Conservation (phyloP, 2,113 vertebrate species). For the Lagopus leucura region DNA sequence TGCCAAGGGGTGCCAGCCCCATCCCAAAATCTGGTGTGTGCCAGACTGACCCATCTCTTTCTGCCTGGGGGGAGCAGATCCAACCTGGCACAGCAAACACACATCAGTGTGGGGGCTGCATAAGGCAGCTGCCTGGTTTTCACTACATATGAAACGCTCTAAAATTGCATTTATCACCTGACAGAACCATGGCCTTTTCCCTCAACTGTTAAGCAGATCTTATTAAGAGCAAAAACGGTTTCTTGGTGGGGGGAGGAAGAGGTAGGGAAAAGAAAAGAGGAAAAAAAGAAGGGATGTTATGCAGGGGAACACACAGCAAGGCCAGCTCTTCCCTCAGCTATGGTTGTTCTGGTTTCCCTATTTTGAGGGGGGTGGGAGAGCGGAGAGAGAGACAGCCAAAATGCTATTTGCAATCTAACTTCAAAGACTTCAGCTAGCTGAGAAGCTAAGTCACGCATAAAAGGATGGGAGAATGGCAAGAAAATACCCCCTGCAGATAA, state of each 20-base stretch:
- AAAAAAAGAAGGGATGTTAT: conserved; percentile 13
- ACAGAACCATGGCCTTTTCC: conserved; percentile 45
- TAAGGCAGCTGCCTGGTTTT: background rate
- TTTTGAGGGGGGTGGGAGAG: background rate
- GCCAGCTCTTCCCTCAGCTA: conserved; percentile 10
- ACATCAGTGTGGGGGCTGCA: background rate
- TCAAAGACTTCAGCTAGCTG: conserved; percentile 62
- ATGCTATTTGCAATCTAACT: conserved; percentile 61
- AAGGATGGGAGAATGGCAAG: conserved; percentile 65
- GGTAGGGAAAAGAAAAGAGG: conserved; percentile 10
- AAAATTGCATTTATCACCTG: conserved; percentile 64
- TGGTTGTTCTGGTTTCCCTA: conserved; percentile 36
- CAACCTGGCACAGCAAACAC: background rate
- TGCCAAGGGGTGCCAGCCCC: background rate
- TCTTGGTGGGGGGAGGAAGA: background rate
- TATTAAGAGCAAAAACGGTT: background rate
- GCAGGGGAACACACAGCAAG: conserved; percentile 5
- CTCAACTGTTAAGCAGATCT: conserved; percentile 55
- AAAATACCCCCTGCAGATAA: conserved; percentile 68
- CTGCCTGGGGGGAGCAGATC: conserved; percentile 34
- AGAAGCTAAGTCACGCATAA: conserved; percentile 72
- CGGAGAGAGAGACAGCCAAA: background rate
- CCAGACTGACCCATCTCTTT: background rate
- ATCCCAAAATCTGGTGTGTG: rapidly evolving
- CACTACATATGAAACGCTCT: conserved; percentile 43